Percentiles rank a stretch among this genome's conserved stretches.
These are phyloP conservation scores for Heliconius ethilla DNA, from an alignment of 2,888 invertebrate species.

Conservation along the genomic window DNA sequence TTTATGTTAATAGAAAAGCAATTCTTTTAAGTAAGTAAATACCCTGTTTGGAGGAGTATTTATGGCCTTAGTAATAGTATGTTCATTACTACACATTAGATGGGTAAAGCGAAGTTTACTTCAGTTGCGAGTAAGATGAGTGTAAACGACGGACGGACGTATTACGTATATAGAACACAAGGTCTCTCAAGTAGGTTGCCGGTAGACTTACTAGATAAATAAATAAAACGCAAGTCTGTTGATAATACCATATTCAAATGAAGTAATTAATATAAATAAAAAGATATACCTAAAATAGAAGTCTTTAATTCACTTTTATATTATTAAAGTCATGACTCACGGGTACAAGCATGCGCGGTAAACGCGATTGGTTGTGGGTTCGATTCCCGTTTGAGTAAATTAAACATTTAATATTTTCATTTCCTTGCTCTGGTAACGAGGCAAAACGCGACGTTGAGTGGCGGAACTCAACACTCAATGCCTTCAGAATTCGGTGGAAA, in stretches of 20 bases:
- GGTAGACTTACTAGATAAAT: not conserved
- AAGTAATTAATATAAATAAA: not conserved
- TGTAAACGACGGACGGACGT: not conserved
- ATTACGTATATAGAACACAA: not conserved
- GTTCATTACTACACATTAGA: not conserved
- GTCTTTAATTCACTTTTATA: not conserved
- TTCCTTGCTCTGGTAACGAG: no score
- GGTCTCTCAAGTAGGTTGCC: not conserved
- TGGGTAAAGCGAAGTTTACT: constrained; percentile 1
- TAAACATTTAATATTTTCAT: no score
- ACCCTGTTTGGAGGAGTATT: not conserved
- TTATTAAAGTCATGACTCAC: not conserved
- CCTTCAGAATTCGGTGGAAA: no score
- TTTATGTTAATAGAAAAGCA: no score
- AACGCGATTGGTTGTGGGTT: no score
- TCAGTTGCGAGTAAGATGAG: not conserved
- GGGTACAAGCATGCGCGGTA: no score
- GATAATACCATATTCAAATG: not conserved
- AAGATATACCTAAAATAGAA: not conserved
- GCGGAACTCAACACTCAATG: no score
- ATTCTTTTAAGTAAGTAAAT: not conserved
- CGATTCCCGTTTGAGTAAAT: no score
- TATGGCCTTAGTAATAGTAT: not conserved
- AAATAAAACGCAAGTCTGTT: not conserved
- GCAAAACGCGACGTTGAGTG: no score